Conservation (phyloP, 2,113 vertebrate genomes). For the Balaeniceps rex region DNA sequence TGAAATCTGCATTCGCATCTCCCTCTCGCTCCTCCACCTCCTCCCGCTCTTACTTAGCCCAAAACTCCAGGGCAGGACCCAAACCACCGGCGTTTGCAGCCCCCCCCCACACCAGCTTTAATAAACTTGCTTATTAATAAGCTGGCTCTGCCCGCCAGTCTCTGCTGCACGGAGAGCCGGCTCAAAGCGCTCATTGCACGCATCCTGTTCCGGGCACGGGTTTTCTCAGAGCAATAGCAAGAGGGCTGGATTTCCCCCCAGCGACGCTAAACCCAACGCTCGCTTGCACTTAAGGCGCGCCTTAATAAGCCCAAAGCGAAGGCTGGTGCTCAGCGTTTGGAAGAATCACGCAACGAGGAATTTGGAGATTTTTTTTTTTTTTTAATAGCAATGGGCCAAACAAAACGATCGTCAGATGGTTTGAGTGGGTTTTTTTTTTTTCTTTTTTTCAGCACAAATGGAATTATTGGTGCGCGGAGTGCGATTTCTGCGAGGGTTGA, state of each 20-base stretch:
- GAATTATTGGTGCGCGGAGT: not conserved
- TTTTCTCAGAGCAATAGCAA: not conserved
- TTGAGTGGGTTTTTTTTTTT: not conserved
- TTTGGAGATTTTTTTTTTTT: not conserved
- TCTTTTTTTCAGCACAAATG: not conserved
- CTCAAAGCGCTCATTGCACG: not conserved
- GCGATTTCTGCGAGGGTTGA: not conserved
- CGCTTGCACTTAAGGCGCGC: fast-evolving
- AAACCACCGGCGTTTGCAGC: not conserved
- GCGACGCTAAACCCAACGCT: not conserved
- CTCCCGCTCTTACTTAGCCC: not conserved
- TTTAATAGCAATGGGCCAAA: not conserved
- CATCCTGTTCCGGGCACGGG: not conserved
- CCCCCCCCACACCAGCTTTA: not conserved
- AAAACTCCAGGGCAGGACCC: not conserved
- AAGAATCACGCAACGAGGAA: not conserved
- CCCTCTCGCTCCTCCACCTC: not conserved
- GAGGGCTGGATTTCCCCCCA: not conserved
- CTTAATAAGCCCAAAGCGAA: not conserved
- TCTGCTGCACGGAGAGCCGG: not conserved
- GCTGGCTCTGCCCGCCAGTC: not conserved
- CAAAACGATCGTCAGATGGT: not conserved
- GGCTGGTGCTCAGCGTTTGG: not conserved
- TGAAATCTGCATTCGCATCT: not conserved
- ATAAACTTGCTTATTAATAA: not conserved